These are phyloP conservation scores for Caenorhabditis wallacei DNA, from an alignment of 2,888 invertebrate species.

Conservation along the genomic window DNA sequence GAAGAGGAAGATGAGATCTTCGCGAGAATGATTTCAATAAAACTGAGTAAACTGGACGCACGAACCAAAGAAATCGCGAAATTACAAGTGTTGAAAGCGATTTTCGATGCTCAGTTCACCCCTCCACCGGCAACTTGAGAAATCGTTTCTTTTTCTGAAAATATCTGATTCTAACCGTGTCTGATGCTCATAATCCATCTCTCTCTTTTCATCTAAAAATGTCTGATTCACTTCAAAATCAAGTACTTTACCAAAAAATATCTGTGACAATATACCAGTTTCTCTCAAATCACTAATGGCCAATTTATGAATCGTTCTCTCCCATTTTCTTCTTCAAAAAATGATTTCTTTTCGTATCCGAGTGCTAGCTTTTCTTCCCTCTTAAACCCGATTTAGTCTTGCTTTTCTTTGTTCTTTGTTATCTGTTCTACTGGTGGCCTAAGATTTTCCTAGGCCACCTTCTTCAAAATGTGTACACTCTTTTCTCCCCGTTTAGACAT, in stretches of 20 bases:
- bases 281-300: background rate
- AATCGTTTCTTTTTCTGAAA: background rate
- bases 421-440: constrained; percentile 6
- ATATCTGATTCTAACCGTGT: background rate
- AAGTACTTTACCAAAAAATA: no score
- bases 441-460: no score
- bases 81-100: constrained; percentile 60
- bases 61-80: constrained; percentile 66
- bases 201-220: background rate
- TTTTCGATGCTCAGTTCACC: constrained; percentile 63
- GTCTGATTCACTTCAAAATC: constrained; percentile 40
- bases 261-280: background rate
- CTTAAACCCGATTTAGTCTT: constrained; percentile 25
- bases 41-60: constrained; percentile 60
- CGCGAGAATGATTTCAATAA: constrained; percentile 64
- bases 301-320: constrained; percentile 34
- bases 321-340: constrained; percentile 6
- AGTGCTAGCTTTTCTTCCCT: constrained; percentile 36
- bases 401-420: constrained; percentile 27
- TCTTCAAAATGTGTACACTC: constrained; percentile 5
- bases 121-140: constrained; percentile 10
- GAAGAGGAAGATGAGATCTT: constrained; percentile 73
- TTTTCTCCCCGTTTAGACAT: constrained; percentile 44
- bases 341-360: constrained; percentile 13
- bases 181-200: constrained; percentile 53